Percentiles rank a stretch among this genome's conserved stretches.
These are phyloP conservation scores for Camelus dromedarius DNA, from an alignment of 2,113 vertebrate species.

Conservation along the genomic window DNA sequence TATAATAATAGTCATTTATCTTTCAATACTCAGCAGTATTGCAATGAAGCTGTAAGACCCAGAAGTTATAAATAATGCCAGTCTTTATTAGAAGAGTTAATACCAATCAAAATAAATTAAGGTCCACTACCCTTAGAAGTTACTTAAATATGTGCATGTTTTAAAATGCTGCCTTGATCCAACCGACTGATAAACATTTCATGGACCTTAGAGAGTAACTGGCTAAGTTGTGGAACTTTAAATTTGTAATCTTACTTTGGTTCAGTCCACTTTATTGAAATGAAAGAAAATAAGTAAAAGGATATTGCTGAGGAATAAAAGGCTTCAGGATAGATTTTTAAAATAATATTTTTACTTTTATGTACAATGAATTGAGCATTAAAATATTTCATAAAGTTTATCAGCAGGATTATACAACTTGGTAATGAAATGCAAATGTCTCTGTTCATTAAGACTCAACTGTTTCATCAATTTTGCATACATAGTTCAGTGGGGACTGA, in stretches of 20 bases:
- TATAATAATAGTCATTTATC: not conserved
- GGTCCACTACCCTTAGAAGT: conserved; percentile 22
- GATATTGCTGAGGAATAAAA: conserved; percentile 58
- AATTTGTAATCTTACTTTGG: conserved; percentile 59
- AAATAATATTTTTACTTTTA: conserved; percentile 76
- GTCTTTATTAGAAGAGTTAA: conserved; percentile 18
- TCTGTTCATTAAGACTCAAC: conserved; percentile 84
- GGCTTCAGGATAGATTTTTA: conserved; percentile 55
- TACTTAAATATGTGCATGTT: conserved; percentile 54
- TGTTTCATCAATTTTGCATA: conserved; percentile 84
- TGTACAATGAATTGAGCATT: conserved; percentile 77
- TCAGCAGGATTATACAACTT: conserved; percentile 82
- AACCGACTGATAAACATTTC: conserved; percentile 43
- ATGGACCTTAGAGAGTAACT: conserved; percentile 33
- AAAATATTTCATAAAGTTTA: conserved; percentile 85
- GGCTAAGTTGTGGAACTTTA: conserved; percentile 45
- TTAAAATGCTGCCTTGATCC: conserved; percentile 50
- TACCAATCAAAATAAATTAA: conserved; percentile 57
- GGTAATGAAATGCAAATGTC: conserved; percentile 87
- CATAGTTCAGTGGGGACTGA: conserved; percentile 78
- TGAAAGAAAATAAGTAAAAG: conserved; percentile 55
- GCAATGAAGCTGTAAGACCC: not conserved
- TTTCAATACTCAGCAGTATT: not conserved
- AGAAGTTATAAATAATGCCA: conserved; percentile 42
- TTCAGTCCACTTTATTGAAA: conserved; percentile 54